Evolutionary conservation across 2,888 invertebrate species (phyloP), one percentile per base, ranked within the genome.

Genomic region (Conchocele bisecta): DNA sequence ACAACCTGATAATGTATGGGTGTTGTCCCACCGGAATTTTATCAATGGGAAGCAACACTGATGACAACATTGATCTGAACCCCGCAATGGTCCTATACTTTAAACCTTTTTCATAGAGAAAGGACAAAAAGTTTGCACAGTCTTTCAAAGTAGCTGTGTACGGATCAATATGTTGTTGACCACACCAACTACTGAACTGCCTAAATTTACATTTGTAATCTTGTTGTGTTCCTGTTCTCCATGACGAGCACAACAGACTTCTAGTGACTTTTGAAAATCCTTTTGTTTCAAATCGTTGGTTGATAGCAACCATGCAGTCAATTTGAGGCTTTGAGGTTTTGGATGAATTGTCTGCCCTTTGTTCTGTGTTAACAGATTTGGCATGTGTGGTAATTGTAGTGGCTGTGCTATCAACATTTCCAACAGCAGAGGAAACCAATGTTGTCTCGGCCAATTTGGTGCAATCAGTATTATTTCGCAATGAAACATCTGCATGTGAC

Each of bases 381-480:
- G 13, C 20, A 11, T 13, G 0, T 33, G 13, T n/a, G 64, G 64
- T 13, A 56, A 48, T 37, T 20, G 50, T 37, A 56, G n/a, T 39
- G 59, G 70, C 29, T 17, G n/a, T 28, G 44, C 64, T 22, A 70
- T 35, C 6, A 48, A 20, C 26, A 65, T 5, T 5, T 59, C 31
- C 17, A 71, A 17, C n/a, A 71, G 35, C 22, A 31, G 11, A 7
- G 61, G 33, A 37, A 41, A 39, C 67, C 56, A 53, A 13, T 44
- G 15, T 2, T 41, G 35, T 26, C n/a, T n/a, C n/a, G n/a, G n/a
- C n/a, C n/a, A 61, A n/a, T n/a, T n/a, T n/a, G 73, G 67, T n/a
- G 71, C 79, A n/a, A 79, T 68, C 37, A 75, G 41, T n/a, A 75
- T 75, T 17, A 73, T 26, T 39, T 53, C 54, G 57, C 73, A 79